Conservation (phyloP, 2,113 vertebrate species). For the Nycticryphes semicollaris region DNA sequence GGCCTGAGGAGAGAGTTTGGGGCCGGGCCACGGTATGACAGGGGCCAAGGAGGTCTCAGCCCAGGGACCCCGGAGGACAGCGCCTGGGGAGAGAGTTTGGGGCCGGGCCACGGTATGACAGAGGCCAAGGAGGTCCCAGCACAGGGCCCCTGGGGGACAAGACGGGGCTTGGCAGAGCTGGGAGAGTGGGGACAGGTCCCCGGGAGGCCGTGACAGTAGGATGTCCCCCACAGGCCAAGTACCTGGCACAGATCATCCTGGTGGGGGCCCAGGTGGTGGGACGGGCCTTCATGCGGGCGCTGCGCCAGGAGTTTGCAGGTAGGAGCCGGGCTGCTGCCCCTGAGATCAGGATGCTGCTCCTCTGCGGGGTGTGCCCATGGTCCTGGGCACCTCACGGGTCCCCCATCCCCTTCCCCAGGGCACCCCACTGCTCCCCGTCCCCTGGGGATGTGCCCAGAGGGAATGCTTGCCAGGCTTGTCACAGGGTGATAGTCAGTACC, state of each 20-base stretch:
- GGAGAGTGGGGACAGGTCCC: neutral
- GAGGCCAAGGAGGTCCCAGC: neutral
- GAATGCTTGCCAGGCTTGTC: neutral
- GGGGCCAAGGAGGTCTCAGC: neutral
- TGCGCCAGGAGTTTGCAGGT: conserved; percentile 94
- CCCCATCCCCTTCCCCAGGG: neutral
- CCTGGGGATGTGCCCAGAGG: accelerated
- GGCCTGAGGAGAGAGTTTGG: neutral
- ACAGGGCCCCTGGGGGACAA: no score
- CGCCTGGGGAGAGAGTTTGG: neutral
- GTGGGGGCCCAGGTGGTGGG: conserved; percentile 96
- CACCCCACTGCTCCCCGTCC: accelerated
- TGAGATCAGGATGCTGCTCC: neutral
- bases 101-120: neutral
- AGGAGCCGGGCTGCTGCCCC: neutral
- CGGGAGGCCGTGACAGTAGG: neutral
- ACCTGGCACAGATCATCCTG: conserved; percentile 94
- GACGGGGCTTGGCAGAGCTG: no score
- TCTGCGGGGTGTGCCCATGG: neutral
- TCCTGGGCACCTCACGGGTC: neutral
- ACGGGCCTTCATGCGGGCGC: conserved; percentile 91
- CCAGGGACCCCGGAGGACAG: no score
- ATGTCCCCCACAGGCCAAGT: conserved; percentile 83
- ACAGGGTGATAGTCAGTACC: neutral
- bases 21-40: neutral